phyloP scores from a whole-genome alignment of 2,888 invertebrate species.

The Zaprionus obscuricornis region DNA sequence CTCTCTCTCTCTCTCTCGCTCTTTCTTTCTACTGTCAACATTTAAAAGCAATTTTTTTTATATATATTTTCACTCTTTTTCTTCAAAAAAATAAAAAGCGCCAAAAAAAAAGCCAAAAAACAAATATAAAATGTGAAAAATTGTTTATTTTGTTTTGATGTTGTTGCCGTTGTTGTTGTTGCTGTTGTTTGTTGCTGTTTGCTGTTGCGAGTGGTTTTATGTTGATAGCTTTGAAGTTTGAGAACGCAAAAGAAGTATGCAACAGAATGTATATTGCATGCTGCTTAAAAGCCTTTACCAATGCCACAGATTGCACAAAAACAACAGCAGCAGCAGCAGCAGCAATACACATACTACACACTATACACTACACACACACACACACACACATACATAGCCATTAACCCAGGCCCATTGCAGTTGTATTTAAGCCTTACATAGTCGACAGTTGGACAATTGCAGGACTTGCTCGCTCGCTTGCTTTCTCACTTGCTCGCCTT shows the following conservation, averaged over 20 bases:
- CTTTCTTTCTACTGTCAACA: not conserved
- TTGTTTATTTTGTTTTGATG: constrained; percentile 25
- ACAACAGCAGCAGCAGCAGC: too few relatives aligned
- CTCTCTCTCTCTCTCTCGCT: too few relatives aligned
- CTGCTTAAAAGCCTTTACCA: constrained; percentile 52
- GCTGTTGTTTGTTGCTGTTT: constrained; percentile 9
- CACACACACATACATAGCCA: constrained; percentile 50
- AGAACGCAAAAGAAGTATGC: constrained; percentile 44
- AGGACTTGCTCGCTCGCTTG: too few relatives aligned
- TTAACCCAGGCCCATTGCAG: constrained; percentile 53
- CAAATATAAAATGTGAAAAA: too few relatives aligned
- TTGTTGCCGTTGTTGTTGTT: too few relatives aligned
- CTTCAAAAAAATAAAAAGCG: too few relatives aligned
- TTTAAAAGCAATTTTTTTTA: not conserved
- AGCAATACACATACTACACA: constrained; percentile 5
- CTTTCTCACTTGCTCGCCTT: too few relatives aligned
- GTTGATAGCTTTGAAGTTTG: constrained; percentile 57
- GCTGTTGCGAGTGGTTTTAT: constrained; percentile 23
- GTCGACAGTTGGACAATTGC: constrained; percentile 5
- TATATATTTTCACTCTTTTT: not conserved
- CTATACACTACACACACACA: constrained; percentile 21
- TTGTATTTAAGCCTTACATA: constrained; percentile 36
- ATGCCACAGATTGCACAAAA: constrained; percentile 17
- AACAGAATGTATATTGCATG: constrained; percentile 38
- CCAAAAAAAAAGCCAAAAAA: too few relatives aligned